Percentiles rank a stretch among this genome's conserved stretches.
phyloP scores from a whole-genome alignment of 2,797 vertebrate genomes.

The Pantherophis alleghaniensis region DNA sequence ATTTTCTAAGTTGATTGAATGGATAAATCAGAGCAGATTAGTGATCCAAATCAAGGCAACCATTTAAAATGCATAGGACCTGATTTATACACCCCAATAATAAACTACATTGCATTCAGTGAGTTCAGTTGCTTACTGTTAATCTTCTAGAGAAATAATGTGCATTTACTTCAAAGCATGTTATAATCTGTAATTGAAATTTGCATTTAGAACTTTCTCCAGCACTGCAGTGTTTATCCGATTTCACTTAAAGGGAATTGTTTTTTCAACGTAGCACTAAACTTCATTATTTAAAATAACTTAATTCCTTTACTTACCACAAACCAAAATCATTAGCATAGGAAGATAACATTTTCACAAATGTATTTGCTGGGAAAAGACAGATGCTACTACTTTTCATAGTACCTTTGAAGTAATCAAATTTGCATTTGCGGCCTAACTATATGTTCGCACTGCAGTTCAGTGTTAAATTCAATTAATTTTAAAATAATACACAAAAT shows the following conservation, averaged over 20 bases:
- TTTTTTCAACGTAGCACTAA: conserved; percentile 15
- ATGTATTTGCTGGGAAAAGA: conserved; percentile 38
- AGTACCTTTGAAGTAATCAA: conserved; percentile 50
- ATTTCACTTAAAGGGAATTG: conserved; percentile 33
- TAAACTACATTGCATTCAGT: neutral
- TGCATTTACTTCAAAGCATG: neutral
- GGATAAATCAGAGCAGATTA: neutral
- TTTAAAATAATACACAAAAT: conserved; percentile 16
- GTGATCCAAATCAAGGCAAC: neutral
- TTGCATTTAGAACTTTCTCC: conserved; percentile 15
- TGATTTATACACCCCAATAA: neutral
- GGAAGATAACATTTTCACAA: conserved; percentile 37
- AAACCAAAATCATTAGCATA: conserved; percentile 40
- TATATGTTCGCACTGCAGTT: conserved; percentile 45
- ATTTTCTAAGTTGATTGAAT: neutral
- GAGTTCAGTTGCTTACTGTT: neutral
- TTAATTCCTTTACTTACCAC: conserved; percentile 51
- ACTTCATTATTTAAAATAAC: conserved; percentile 44
- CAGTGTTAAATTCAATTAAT: conserved; percentile 30
- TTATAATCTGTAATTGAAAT: conserved; percentile 20
- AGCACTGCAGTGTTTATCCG: neutral
- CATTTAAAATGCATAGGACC: neutral
- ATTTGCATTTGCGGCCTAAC: conserved; percentile 46
- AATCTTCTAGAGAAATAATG: neutral
- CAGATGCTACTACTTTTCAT: conserved; percentile 29